phyloP scores from a whole-genome alignment of 2,888 invertebrate species.

The Pseudococcus jackbeardsleyi region DNA sequence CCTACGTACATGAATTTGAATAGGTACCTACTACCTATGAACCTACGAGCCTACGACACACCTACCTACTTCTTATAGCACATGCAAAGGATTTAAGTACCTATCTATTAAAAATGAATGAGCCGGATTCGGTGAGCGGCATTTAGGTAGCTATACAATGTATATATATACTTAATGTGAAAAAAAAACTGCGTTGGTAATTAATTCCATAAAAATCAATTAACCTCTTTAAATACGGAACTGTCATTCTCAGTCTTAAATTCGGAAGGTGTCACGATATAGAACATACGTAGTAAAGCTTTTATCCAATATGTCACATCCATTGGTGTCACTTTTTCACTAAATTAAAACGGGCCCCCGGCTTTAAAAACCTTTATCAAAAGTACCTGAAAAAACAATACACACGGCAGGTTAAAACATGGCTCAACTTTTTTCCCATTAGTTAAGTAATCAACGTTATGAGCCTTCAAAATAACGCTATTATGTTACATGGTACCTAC shows the following conservation, averaged over 20 bases:
- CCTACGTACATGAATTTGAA: too few species aligned
- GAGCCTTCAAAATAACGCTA: slow-evolving; percentile 34
- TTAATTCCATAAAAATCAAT: slow-evolving; percentile 54
- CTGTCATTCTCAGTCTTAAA: slow-evolving; percentile 54
- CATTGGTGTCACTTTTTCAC: slow-evolving; percentile 52
- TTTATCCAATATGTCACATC: slow-evolving; percentile 53
- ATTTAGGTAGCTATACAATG: too few species aligned
- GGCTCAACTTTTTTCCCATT: slow-evolving; percentile 29
- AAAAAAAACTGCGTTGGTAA: neutral
- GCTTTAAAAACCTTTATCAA: slow-evolving; percentile 30
- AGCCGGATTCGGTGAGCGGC: neutral
- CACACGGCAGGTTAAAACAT: neutral
- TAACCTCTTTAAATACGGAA: slow-evolving; percentile 46
- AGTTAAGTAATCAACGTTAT: slow-evolving; percentile 39
- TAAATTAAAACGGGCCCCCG: neutral
- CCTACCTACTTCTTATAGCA: neutral
- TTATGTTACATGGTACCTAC: slow-evolving; percentile 1
- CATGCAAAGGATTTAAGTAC: too few species aligned
- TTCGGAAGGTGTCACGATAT: slow-evolving; percentile 55
- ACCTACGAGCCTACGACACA: too few species aligned
- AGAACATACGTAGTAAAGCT: slow-evolving; percentile 54
- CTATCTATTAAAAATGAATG: neutral
- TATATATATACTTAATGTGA: too few species aligned
- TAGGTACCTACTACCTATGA: too few species aligned
- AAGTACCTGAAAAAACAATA: slow-evolving; percentile 44